Percentiles rank a stretch among this genome's conserved stretches.
Conservation (phyloP, 2,888 invertebrate species). For the Polyommatus icarus region DNA sequence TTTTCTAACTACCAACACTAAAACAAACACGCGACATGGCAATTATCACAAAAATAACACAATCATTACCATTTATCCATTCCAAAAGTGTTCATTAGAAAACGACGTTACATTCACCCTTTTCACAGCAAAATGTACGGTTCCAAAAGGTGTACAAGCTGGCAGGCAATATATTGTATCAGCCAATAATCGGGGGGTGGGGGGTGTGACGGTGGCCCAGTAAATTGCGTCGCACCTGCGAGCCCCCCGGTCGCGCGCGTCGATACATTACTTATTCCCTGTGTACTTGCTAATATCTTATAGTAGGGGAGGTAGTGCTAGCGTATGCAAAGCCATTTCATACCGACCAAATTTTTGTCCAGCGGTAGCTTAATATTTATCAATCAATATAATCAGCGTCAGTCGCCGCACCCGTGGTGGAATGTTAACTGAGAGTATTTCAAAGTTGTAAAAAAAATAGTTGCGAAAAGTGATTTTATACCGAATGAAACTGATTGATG, state of each 20-base stretch:
- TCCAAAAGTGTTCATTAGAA: neutral
- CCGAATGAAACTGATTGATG: too few species aligned
- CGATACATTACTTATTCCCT: neutral
- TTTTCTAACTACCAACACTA: neutral
- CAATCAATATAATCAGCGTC: too few species aligned
- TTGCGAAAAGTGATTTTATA: too few species aligned
- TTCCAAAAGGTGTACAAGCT: neutral
- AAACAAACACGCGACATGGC: conserved; percentile 3
- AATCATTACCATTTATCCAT: neutral
- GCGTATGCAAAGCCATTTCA: too few species aligned
- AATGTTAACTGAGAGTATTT: too few species aligned
- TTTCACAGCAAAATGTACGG: conserved; percentile 1
- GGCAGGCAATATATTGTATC: neutral
- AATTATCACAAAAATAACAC: neutral
- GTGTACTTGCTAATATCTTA: neutral
- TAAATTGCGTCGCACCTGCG: conserved; percentile 44
- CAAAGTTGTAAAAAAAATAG: too few species aligned
- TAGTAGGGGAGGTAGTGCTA: too few species aligned
- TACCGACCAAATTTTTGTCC: too few species aligned
- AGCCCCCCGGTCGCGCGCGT: neutral
- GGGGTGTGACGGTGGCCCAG: conserved; percentile 39
- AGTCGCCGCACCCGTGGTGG: too few species aligned
- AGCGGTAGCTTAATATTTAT: too few species aligned
- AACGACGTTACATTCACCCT: too few species aligned
- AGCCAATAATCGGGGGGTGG: neutral